Percentiles rank a stretch among this genome's conserved stretches.
Conservation (phyloP, 1,140 invertebrate species). For the Drosophila kepulauana region DNA sequence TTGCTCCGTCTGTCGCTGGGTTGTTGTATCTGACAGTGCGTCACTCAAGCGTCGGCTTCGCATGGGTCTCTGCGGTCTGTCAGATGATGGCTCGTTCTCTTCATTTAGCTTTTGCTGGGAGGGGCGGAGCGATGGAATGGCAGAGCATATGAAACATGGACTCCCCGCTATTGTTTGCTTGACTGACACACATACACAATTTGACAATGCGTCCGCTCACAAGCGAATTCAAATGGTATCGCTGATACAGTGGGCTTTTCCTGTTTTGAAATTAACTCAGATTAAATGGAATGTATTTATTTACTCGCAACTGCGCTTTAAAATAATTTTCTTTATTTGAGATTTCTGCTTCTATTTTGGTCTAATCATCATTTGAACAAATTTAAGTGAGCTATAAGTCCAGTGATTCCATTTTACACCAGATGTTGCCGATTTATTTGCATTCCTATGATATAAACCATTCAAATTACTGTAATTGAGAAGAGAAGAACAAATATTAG, state of each 20-base stretch:
- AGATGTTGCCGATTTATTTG: too few relatives aligned
- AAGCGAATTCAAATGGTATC: too few relatives aligned
- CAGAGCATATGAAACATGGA: not conserved
- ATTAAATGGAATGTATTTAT: too few relatives aligned
- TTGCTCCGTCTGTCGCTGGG: conserved; percentile 1
- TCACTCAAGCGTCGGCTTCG: conserved; percentile 14
- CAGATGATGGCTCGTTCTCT: conserved; percentile 6
- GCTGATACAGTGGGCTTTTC: too few relatives aligned
- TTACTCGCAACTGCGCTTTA: too few relatives aligned
- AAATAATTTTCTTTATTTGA: too few relatives aligned
- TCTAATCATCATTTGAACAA: conserved; percentile 18
- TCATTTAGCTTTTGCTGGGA: conserved; percentile 1
- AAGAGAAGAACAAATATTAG: too few relatives aligned
- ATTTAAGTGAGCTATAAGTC: conserved; percentile 5
- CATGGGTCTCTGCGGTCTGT: conserved; percentile 6
- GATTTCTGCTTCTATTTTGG: too few relatives aligned
- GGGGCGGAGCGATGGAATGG: not conserved
- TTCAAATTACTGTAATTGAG: too few relatives aligned
- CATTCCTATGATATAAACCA: too few relatives aligned
- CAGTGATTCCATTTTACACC: not conserved
- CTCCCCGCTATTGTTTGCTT: not conserved
- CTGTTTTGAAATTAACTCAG: too few relatives aligned
- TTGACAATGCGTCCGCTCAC: too few relatives aligned
- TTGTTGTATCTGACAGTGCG: conserved; percentile 35
- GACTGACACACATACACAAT: conserved; percentile 3